Evolutionary conservation across 2,797 vertebrate genomes (phyloP).

Genomic region (Brachyrhaphis roseni): DNA sequence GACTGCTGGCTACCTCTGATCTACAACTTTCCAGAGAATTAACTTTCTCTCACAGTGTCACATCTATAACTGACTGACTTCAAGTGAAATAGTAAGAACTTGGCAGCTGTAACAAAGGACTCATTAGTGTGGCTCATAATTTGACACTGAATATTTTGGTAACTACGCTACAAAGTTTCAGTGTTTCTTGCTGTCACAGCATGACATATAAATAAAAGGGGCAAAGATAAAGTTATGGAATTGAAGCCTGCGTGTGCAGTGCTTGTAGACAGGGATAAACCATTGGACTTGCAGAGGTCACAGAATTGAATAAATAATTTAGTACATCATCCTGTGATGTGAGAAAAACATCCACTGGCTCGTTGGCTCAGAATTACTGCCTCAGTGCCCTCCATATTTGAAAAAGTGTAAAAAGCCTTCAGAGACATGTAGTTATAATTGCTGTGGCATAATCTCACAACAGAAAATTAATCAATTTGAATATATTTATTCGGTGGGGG

Average conservation of each 20-base stretch:
- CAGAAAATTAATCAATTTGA: neutral
- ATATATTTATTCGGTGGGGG: neutral
- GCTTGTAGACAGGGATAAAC: neutral
- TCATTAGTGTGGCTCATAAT: neutral
- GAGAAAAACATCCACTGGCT: neutral
- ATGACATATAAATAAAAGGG: neutral
- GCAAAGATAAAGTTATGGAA: neutral
- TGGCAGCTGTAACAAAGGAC: neutral
- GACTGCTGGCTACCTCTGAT: neutral
- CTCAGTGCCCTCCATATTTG: too few relatives aligned
- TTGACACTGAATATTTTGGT: neutral
- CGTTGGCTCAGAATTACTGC: neutral
- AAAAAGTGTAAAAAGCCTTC: neutral
- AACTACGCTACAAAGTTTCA: neutral
- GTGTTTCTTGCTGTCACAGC: neutral
- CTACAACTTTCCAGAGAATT: neutral
- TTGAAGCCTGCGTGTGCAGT: neutral
- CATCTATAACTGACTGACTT: neutral
- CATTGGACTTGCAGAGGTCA: neutral
- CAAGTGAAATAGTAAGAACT: neutral
- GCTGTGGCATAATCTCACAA: neutral
- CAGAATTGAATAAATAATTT: neutral
- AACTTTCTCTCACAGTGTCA: neutral
- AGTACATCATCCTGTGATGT: neutral
- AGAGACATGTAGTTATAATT: neutral